Percentiles rank a stretch among this genome's conserved stretches.
These are phyloP conservation scores for Dilophus febrilis DNA, from an alignment of 2,888 invertebrate genomes.

Conservation along the genomic window DNA sequence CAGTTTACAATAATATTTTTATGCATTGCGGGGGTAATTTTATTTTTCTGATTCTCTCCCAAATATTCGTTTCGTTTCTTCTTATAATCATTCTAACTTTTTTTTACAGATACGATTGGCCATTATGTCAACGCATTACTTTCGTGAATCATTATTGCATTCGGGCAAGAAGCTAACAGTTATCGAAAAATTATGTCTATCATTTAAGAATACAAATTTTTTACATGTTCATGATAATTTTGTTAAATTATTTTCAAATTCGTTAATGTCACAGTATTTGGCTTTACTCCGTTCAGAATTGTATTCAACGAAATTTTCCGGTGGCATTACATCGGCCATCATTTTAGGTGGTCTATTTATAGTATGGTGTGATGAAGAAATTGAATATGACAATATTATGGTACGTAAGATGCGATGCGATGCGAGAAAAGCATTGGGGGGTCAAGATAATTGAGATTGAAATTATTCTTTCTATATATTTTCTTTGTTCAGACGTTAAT, in stretches of 20 bases:
- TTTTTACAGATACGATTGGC: background rate
- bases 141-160: background rate
- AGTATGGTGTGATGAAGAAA: conserved; percentile 7
- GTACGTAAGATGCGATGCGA: too few relatives aligned
- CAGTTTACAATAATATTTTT: conserved; percentile 6
- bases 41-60: too few relatives aligned
- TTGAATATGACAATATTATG: conserved; percentile 4
- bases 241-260: background rate
- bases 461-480: too few relatives aligned
- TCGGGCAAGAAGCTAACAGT: background rate
- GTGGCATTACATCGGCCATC: conserved; percentile 5
- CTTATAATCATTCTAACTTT: too few relatives aligned
- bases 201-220: background rate
- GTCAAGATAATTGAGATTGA: too few relatives aligned
- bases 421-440: too few relatives aligned
- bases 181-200: background rate
- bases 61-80: too few relatives aligned
- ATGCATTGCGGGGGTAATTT: conserved; percentile 1
- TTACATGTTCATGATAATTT: background rate
- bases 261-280: conserved; percentile 4
- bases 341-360: conserved; percentile 7
- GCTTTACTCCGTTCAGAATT: background rate
- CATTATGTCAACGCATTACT: conserved; percentile 1
- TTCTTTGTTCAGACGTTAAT: background rate
- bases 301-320: conserved; percentile 1